Conservation (phyloP, 2,113 vertebrate species). For the Brachypodius melanocephalos region DNA sequence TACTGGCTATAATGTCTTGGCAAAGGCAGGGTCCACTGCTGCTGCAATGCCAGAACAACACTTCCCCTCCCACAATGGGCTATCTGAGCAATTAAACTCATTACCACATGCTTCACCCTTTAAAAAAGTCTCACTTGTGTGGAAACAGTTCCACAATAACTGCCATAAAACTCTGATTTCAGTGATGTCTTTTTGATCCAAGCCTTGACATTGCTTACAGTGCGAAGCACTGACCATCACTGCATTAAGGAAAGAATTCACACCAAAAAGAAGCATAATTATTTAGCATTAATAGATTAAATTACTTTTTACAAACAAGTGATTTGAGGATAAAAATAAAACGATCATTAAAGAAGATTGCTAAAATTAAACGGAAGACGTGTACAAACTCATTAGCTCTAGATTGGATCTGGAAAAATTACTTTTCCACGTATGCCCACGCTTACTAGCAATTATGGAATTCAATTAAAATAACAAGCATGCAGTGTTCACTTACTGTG, state of each 20-base stretch:
- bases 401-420: background rate
- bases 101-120: background rate
- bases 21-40: background rate
- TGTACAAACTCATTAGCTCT: background rate
- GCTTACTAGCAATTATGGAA: background rate
- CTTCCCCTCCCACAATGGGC: background rate
- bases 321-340: background rate
- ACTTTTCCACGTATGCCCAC: background rate
- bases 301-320: background rate
- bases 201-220: background rate
- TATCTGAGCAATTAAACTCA: background rate
- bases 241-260: background rate
- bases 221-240: background rate
- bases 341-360: background rate
- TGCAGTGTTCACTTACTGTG: background rate
- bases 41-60: background rate
- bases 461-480: constrained; percentile 29
- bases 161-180: background rate
- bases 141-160: background rate
- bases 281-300: background rate
- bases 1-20: background rate
- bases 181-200: background rate
- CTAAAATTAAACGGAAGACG: background rate
- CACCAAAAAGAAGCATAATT: background rate
- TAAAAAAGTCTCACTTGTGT: background rate